A percentile compares a stretch with the other conserved stretches of the same genome.
These are phyloP conservation scores for Entomyzon cyanotis DNA, from an alignment of 2,113 vertebrate species.

Conservation along the genomic window DNA sequence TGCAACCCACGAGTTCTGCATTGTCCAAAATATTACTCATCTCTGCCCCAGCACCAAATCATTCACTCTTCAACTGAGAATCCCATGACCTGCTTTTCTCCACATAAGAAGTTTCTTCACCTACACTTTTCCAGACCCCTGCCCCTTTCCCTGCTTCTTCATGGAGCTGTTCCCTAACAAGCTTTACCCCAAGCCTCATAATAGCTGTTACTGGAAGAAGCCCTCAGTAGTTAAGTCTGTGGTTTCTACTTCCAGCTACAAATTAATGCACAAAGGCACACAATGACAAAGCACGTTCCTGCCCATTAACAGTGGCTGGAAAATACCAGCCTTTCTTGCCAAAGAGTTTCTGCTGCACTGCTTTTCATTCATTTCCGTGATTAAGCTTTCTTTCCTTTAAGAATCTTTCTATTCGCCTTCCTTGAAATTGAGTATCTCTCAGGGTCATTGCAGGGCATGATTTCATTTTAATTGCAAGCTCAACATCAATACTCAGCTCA, in stretches of 20 bases:
- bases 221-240: background rate
- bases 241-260: conserved; percentile 44
- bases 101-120: background rate
- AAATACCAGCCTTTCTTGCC: conserved; percentile 28
- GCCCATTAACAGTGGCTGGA: conserved; percentile 29
- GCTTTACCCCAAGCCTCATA: background rate
- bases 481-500: conserved; percentile 34
- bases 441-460: background rate
- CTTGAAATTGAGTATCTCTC: background rate
- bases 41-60: conserved; percentile 7
- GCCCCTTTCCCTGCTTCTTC: background rate
- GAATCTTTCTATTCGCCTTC: background rate
- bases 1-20: background rate
- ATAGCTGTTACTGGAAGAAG: conserved; percentile 26
- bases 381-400: conserved; percentile 16
- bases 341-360: background rate
- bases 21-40: conserved; percentile 34
- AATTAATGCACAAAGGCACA: conserved; percentile 30
- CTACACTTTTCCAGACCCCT: background rate
- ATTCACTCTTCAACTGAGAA: background rate
- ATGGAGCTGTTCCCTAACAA: background rate
- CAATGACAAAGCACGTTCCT: conserved; percentile 24
- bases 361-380: conserved; percentile 23
- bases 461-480: conserved; percentile 56
- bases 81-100: background rate